A percentile compares a stretch with the other conserved stretches of the same genome.
Evolutionary conservation across 2,888 invertebrate genomes (phyloP).

Genomic region (Gortyna flavago): DNA sequence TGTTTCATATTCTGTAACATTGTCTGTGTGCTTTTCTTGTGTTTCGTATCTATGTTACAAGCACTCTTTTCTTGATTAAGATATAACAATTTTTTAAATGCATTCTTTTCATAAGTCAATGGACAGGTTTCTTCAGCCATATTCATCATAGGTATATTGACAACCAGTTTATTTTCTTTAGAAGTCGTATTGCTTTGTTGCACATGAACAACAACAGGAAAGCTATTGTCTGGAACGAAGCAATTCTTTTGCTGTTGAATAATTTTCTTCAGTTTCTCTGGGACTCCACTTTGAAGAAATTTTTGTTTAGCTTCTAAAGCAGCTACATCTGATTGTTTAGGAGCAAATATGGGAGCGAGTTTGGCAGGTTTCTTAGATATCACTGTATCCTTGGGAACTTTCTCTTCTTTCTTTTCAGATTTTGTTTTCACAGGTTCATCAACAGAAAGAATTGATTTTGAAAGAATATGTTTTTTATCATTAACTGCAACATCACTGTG

Average conservation of each 20-base stretch:
- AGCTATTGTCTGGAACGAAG: slow-evolving; percentile 84
- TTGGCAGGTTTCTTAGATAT: slow-evolving; percentile 77
- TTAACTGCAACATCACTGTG: slow-evolving; percentile 36
- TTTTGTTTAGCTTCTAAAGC: slow-evolving; percentile 91
- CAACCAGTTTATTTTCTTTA: slow-evolving; percentile 4
- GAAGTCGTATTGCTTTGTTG: slow-evolving; percentile 82
- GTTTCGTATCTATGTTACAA: slow-evolving; percentile 38
- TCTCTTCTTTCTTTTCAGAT: slow-evolving; percentile 51
- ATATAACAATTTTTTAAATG: slow-evolving; percentile 70
- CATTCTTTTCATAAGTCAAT: slow-evolving; percentile 46
- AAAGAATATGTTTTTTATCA: slow-evolving; percentile 6
- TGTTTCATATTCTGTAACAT: slow-evolving; percentile 89
- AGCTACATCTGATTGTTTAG: slow-evolving; percentile 90
- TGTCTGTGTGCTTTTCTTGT: slow-evolving; percentile 66
- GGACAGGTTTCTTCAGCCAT: slow-evolving; percentile 35
- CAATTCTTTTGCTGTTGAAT: slow-evolving; percentile 85
- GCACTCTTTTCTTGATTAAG: slow-evolving; percentile 42
- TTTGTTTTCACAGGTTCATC: slow-evolving; percentile 32
- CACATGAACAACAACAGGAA: slow-evolving; percentile 92
- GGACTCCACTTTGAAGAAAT: slow-evolving; percentile 93
- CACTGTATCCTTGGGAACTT: slow-evolving; percentile 44
- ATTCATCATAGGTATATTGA: slow-evolving; percentile 45
- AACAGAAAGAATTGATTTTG: slow-evolving; percentile 16
- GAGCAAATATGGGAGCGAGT: slow-evolving; percentile 93
- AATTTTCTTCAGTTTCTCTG: slow-evolving; percentile 91